Evolutionary conservation across 2,797 vertebrate genomes (phyloP).

Genomic region (Lepus oiostolus): DNA sequence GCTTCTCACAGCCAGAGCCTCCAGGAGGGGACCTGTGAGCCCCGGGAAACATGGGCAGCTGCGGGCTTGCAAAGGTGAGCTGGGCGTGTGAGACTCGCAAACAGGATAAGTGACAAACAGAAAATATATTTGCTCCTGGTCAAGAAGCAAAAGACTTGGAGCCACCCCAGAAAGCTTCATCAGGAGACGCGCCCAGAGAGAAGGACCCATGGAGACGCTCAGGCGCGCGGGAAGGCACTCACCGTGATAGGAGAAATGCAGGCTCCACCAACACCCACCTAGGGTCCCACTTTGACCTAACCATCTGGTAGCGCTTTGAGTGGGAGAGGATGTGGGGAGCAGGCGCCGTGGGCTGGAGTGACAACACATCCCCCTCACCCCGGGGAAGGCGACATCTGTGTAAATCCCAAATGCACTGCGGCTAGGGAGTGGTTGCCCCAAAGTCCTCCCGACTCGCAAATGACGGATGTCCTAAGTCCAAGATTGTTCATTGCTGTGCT

Average conservation of each 20-base stretch:
- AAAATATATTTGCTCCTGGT: neutral
- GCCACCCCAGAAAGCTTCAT: neutral
- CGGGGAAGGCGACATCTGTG: constrained; percentile 34
- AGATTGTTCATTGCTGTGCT: neutral
- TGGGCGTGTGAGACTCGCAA: too few species aligned
- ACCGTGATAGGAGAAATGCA: neutral
- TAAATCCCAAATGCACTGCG: neutral
- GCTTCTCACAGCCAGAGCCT: neutral
- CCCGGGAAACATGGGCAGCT: too few species aligned
- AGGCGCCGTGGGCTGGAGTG: neutral
- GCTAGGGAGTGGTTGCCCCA: neutral
- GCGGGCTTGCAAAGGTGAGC: too few species aligned
- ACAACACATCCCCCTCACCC: neutral
- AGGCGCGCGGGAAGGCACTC: neutral
- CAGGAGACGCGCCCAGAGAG: neutral
- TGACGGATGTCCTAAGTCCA: neutral
- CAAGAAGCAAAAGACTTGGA: constrained; percentile 6
- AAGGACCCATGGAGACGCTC: neutral
- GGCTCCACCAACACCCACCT: neutral
- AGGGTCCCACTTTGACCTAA: neutral
- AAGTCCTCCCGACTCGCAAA: neutral
- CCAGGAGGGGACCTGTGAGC: too few species aligned
- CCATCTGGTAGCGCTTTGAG: neutral
- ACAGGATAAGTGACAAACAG: neutral
- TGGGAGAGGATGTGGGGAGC: constrained; percentile 52